These are phyloP conservation scores for Xyrichtys novacula DNA, from an alignment of 2,797 vertebrate genomes.

Conservation along the genomic window DNA sequence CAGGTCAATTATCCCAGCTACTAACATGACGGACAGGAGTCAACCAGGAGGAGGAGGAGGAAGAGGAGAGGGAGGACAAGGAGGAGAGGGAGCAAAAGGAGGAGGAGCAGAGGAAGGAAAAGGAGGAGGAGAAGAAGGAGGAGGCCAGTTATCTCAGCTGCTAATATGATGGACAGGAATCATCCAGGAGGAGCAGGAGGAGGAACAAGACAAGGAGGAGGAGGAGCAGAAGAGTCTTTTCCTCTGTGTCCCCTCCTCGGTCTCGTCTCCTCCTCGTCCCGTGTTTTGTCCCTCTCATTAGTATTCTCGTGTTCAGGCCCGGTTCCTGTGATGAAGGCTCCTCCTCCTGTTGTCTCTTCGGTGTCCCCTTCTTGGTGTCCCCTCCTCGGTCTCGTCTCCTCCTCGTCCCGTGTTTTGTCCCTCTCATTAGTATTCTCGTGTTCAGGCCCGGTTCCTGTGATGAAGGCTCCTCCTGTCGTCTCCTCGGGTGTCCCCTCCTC, in stretches of 20 bases:
- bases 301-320: slow-evolving; percentile 62
- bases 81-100: slow-evolving; percentile 70
- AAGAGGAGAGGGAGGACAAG: slow-evolving; percentile 64
- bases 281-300: slow-evolving; percentile 37
- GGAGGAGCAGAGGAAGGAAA: too few relatives aligned
- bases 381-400: too few relatives aligned
- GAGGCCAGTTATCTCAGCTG: slow-evolving; percentile 77
- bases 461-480: too few relatives aligned
- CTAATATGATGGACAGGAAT: slow-evolving; percentile 84
- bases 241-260: too few relatives aligned
- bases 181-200: slow-evolving; percentile 85
- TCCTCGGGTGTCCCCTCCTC: too few relatives aligned
- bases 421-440: slow-evolving; percentile 65
- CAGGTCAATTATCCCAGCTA: slow-evolving; percentile 76
- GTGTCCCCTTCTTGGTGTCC: too few relatives aligned
- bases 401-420: slow-evolving; percentile 11
- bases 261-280: too few relatives aligned
- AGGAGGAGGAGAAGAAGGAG: too few relatives aligned
- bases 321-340: slow-evolving; percentile 24
- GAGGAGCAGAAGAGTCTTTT: too few relatives aligned
- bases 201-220: slow-evolving; percentile 81
- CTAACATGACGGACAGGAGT: slow-evolving; percentile 84
- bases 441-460: slow-evolving; percentile 40
- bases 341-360: too few relatives aligned
- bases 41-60: slow-evolving; percentile 85